Evolutionary conservation across 2,888 invertebrate genomes (phyloP).

Genomic region (Mycalesis mineus): DNA sequence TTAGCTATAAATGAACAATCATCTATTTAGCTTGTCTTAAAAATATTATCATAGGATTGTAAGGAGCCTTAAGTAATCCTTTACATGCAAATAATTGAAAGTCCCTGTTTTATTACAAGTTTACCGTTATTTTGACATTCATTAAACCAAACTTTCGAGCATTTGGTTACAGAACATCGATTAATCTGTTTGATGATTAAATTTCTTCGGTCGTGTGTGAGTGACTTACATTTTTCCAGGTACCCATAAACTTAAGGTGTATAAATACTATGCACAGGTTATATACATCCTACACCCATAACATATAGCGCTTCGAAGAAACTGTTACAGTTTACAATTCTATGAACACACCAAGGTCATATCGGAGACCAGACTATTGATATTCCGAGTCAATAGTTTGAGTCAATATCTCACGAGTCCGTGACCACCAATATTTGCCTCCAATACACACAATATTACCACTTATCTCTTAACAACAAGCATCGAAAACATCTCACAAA

Average conservation of each 20-base stretch:
- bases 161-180: too few relatives aligned
- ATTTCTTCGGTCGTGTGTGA: background rate
- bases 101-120: too few relatives aligned
- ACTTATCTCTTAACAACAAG: constrained; percentile 69
- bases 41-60: too few relatives aligned
- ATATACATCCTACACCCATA: background rate
- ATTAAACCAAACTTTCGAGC: too few relatives aligned
- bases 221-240: background rate
- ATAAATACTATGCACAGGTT: background rate
- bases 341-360: constrained; percentile 50
- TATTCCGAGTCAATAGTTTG: constrained; percentile 67
- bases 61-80: too few relatives aligned
- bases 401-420: constrained; percentile 73
- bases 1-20: too few relatives aligned
- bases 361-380: constrained; percentile 60
- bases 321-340: constrained; percentile 19
- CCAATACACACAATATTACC: constrained; percentile 73
- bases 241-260: background rate
- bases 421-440: constrained; percentile 70
- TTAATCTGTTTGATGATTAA: too few relatives aligned
- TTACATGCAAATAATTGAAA: too few relatives aligned
- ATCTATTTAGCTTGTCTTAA: too few relatives aligned
- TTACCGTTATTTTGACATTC: too few relatives aligned
- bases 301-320: constrained; percentile 1
- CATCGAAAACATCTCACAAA: constrained; percentile 60